A percentile compares a stretch with the other conserved stretches of the same genome.
Evolutionary conservation across 1,140 invertebrate genomes (phyloP).

Genomic region (Formica selysi): DNA sequence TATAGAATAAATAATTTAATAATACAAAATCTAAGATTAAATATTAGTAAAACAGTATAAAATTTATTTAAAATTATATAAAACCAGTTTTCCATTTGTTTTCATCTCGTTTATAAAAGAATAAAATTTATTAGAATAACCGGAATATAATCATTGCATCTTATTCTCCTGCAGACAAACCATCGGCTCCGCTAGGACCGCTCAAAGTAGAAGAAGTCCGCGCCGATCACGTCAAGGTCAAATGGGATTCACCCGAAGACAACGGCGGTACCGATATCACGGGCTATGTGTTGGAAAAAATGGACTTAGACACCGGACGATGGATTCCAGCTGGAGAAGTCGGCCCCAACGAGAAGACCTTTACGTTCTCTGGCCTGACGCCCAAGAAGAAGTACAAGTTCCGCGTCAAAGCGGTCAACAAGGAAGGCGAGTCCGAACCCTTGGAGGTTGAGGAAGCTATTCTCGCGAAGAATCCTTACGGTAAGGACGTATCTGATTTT

Average conservation of each 20-base stretch:
- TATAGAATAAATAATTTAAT: too few relatives aligned
- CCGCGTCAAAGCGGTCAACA: constrained; percentile 98
- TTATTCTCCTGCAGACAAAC: constrained; percentile 90
- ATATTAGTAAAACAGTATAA: too few relatives aligned
- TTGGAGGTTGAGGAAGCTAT: constrained; percentile 96
- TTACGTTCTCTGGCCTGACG: constrained; percentile 96
- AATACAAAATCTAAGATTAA: too few relatives aligned
- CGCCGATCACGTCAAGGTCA: constrained; percentile 96
- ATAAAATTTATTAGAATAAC: not conserved
- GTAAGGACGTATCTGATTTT: constrained; percentile 84
- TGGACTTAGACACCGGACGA: constrained; percentile 96
- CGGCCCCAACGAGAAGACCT: constrained; percentile 92
- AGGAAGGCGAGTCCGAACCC: constrained; percentile 99
- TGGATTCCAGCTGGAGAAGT: constrained; percentile 97
- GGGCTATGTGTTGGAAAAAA: constrained; percentile 98
- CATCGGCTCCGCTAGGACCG: constrained; percentile 94
- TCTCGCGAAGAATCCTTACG: constrained; percentile 98
- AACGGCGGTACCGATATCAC: constrained; percentile 97
- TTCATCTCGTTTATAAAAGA: not conserved
- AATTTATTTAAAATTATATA: too few relatives aligned
- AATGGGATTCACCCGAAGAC: constrained; percentile 98
- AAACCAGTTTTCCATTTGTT: not conserved
- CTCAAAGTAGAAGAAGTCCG: constrained; percentile 95
- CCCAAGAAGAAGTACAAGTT: constrained; percentile 99
- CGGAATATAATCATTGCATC: not conserved